These are phyloP conservation scores for Atractosteus spatula DNA, from an alignment of 2,113 vertebrate genomes.

Conservation along the genomic window DNA sequence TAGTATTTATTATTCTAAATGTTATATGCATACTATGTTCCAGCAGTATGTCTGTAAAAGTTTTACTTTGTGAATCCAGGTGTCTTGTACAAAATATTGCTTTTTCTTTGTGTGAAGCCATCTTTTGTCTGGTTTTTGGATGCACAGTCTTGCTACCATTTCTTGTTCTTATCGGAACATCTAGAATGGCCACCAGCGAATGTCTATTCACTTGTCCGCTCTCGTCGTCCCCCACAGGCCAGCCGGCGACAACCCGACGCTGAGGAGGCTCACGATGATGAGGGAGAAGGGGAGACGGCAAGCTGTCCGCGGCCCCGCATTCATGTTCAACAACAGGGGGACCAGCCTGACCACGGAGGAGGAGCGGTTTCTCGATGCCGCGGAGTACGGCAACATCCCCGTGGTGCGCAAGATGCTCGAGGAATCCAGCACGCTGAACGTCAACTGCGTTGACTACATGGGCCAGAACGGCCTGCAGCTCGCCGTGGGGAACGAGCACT, in stretches of 20 bases:
- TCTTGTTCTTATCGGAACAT: neutral
- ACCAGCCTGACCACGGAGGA: conserved; percentile 74
- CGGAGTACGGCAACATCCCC: conserved; percentile 80
- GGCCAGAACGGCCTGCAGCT: conserved; percentile 79
- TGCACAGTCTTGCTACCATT: too few species aligned
- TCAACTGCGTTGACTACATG: conserved; percentile 83
- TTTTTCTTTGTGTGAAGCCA: too few species aligned
- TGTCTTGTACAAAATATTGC: too few species aligned
- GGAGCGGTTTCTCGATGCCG: conserved; percentile 75
- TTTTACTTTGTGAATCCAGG: too few species aligned
- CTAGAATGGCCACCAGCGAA: neutral
- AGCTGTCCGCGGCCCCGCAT: conserved; percentile 75
- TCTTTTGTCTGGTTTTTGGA: too few species aligned
- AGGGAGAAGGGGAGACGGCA: conserved; percentile 81
- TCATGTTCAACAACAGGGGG: conserved; percentile 80
- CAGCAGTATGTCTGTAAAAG: too few species aligned
- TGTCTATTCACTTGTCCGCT: neutral
- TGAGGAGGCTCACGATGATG: conserved; percentile 66
- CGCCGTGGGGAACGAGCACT: conserved; percentile 80
- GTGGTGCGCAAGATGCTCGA: conserved; percentile 82
- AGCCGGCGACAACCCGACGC: conserved; percentile 61
- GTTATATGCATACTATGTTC: too few species aligned
- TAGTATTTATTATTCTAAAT: too few species aligned
- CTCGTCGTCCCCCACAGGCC: conserved; percentile 43
- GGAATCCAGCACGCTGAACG: conserved; percentile 72